Evolutionary conservation across 2,113 vertebrate species (phyloP), one percentile per base, ranked within the genome.

Genomic region (Physeter macrocephalus): DNA sequence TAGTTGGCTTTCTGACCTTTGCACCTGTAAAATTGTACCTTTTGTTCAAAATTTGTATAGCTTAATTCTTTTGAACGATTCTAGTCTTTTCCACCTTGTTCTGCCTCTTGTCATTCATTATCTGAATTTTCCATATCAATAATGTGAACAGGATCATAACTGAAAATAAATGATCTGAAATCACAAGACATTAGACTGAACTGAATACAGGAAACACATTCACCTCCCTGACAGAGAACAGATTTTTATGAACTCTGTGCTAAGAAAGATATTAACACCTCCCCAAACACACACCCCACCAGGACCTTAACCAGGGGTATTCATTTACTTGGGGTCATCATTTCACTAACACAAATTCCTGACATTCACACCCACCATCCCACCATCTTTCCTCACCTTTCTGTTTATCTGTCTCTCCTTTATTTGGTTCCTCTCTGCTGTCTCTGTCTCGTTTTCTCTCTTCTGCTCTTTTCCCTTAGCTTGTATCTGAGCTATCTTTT

Each of bases 131-230:
- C 64, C 92, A 94, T 81, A 94, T 91, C 74, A 67, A 88, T 96
- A 90, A 46, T 27, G 31, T 62, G 46, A 96, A 80, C 10, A 95
- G 34, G 25, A 77, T 84, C 5, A 4, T 75, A 46, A 84, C 9
- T 88, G 49, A 17, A 97, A 97, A 94, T 69, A 57, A 98, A 98
- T 98, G 3, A 83, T 54, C 88, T 89, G 1, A 61, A 90, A 84
- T 46, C 36, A 95, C 10, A 92, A 36, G 41, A 94, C 95, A 81
- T 92, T 75, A 92, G 36, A 78, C 25, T 43, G 25, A 89, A 52
- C 10, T 57, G 88, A 72, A 10, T 49, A 39, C 10, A 62, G 27
- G 25, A 91, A 91, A 93, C 66, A 23, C 34, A 82, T 27, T 88
- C n/a, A 64, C 13, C 46, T 88, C 8, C 25, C 23, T 69, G 20